Percentiles rank a stretch among this genome's conserved stretches.
Conservation (phyloP, 92 coral and sea anemone genomes). For the Bergia puertoricense region DNA sequence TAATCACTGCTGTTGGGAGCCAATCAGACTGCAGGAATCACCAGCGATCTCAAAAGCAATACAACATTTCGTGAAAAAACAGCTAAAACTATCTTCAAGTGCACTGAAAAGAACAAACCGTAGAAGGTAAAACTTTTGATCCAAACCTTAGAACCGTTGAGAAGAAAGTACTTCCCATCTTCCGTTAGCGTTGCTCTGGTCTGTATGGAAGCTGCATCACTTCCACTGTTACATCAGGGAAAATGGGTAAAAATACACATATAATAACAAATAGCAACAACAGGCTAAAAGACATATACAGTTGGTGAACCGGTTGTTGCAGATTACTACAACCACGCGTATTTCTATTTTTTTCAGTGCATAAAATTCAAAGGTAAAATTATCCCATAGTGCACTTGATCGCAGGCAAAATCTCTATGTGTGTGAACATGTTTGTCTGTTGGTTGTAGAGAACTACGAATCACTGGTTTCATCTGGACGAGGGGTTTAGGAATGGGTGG, state of each 20-base stretch:
- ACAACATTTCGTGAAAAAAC: no score
- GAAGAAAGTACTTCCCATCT: constrained; percentile 78
- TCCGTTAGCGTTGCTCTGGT: constrained; percentile 74
- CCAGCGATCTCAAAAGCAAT: no score
- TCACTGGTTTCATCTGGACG: neutral
- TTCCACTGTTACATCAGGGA: constrained; percentile 50
- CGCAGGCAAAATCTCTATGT: neutral
- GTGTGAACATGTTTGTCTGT: neutral
- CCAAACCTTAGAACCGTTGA: constrained; percentile 81
- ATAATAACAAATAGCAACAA: neutral
- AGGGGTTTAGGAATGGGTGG: neutral
- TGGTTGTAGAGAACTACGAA: neutral
- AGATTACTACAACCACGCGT: no score
- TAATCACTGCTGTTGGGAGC: no score
- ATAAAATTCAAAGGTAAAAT: no score
- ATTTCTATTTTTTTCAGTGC: no score
- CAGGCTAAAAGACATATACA: neutral
- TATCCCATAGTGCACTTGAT: neutral
- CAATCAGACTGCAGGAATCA: no score
- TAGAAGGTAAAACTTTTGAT: neutral
- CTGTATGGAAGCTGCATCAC: constrained; percentile 91
- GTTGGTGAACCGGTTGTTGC: no score
- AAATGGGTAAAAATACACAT: neutral
- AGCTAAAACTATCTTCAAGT: neutral
- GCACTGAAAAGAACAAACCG: neutral